Conservation (phyloP, 2,888 invertebrate species). For the Carpatolechia fugitivella region DNA sequence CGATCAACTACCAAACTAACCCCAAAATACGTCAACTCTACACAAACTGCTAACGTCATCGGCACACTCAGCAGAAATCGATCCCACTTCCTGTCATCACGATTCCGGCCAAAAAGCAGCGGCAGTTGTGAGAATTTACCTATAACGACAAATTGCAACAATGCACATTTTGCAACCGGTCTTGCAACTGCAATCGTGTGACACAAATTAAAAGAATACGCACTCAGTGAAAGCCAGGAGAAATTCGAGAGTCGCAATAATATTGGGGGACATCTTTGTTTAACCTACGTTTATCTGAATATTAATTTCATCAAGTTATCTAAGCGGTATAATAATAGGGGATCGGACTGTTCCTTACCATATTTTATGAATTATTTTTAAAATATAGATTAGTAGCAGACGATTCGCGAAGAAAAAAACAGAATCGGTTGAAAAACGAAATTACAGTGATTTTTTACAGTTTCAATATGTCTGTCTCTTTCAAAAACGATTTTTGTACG, state of each 20-base stretch:
- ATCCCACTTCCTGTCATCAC: constrained; percentile 35
- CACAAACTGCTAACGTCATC: constrained; percentile 18
- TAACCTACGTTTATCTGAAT: not conserved
- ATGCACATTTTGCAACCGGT: constrained; percentile 38
- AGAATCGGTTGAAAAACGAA: too few species aligned
- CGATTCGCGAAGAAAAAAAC: too few species aligned
- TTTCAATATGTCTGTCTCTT: too few species aligned
- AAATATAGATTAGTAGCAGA: too few species aligned
- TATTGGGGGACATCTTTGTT: constrained; percentile 14
- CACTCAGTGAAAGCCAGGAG: constrained; percentile 53
- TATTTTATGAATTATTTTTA: too few species aligned
- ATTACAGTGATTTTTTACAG: too few species aligned
- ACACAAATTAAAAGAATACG: constrained; percentile 40
- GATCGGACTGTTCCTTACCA: too few species aligned
- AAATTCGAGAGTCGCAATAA: constrained; percentile 44
- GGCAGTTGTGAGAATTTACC: constrained; percentile 31
- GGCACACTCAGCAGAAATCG: constrained; percentile 13
- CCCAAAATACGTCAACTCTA: too few species aligned
- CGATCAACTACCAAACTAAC: not conserved
- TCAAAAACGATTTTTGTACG: too few species aligned
- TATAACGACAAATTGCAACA: constrained; percentile 31
- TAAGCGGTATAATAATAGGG: not conserved
- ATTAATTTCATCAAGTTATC: not conserved
- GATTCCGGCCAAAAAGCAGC: constrained; percentile 8
- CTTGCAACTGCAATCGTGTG: constrained; percentile 38